Conservation (phyloP, 2,888 invertebrate genomes). For the Andrena minutula region DNA sequence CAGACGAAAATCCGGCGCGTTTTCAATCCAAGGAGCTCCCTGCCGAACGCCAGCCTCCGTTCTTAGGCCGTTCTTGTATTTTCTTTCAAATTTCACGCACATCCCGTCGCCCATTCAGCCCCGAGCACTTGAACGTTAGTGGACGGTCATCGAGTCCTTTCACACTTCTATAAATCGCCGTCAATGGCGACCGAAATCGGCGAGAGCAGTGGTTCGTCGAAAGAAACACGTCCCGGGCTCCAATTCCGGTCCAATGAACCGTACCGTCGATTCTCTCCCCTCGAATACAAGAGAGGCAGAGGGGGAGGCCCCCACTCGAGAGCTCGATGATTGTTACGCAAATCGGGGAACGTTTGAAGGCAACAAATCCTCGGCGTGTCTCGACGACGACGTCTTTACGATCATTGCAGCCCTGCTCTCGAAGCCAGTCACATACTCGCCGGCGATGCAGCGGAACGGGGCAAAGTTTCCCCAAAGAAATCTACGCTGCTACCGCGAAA, state of each 20-base stretch:
- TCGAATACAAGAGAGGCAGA: neutral
- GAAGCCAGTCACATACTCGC: neutral
- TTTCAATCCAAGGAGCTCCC: conserved; percentile 46
- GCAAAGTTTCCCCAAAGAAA: conserved; percentile 16
- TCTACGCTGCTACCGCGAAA: neutral
- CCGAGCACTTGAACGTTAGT: conserved; percentile 4
- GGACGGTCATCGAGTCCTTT: conserved; percentile 5
- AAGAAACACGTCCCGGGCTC: conserved; percentile 25
- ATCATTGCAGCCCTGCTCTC: neutral
- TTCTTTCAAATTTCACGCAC: conserved; percentile 2
- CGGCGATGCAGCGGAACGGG: conserved; percentile 7
- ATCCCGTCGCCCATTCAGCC: neutral
- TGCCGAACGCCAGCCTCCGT: conserved; percentile 10
- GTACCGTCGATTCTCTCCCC: conserved; percentile 13
- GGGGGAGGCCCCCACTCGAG: neutral
- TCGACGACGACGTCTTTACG: neutral
- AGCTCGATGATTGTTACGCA: conserved; percentile 25
- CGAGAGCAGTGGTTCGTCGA: conserved; percentile 18
- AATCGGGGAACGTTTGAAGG: conserved; percentile 1
- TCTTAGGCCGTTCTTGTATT: neutral
- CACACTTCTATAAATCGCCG: conserved; percentile 12
- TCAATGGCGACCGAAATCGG: conserved; percentile 30
- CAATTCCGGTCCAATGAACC: conserved; percentile 40
- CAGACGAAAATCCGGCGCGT: conserved; percentile 58
- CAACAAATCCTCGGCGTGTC: conserved; percentile 20